Evolutionary conservation across 2,113 vertebrate genomes (phyloP).

Genomic region (Rousettus leschenaultii): DNA sequence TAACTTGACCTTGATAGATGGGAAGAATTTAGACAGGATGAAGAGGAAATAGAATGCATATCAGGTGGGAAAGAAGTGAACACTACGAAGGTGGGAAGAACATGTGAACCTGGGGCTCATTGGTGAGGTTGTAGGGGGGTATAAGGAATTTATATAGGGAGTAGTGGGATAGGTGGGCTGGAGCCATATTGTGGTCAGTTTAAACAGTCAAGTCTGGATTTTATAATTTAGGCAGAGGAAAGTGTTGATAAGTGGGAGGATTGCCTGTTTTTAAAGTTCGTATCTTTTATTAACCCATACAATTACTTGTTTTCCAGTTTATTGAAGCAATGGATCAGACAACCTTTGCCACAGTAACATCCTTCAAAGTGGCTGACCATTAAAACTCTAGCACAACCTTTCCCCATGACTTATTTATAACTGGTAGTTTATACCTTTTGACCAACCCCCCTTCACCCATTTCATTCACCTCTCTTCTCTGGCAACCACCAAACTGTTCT

Average conservation of each 20-base stretch:
- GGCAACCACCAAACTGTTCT: background rate
- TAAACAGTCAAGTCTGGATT: background rate
- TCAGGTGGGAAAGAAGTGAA: background rate
- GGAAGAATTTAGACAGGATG: background rate
- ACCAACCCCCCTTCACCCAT: background rate
- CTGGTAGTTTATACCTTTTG: background rate
- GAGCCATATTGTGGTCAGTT: background rate
- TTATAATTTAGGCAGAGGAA: background rate
- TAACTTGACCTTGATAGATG: background rate
- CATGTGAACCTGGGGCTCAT: background rate
- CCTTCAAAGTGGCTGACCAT: slow-evolving; percentile 93
- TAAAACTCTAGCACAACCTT: slow-evolving; percentile 90
- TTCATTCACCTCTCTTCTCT: background rate
- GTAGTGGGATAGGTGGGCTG: background rate
- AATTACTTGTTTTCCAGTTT: slow-evolving; percentile 92
- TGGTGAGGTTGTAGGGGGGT: background rate
- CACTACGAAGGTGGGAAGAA: background rate
- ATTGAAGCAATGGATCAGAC: slow-evolving; percentile 93
- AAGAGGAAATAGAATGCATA: background rate
- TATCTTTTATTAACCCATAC: slow-evolving; percentile 47
- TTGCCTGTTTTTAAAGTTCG: background rate
- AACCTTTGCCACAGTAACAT: slow-evolving; percentile 92
- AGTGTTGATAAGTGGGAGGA: background rate
- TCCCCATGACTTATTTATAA: background rate
- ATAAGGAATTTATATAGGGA: background rate